Conservation (phyloP, 2,113 vertebrate genomes). For the Neotoma lepida region DNA sequence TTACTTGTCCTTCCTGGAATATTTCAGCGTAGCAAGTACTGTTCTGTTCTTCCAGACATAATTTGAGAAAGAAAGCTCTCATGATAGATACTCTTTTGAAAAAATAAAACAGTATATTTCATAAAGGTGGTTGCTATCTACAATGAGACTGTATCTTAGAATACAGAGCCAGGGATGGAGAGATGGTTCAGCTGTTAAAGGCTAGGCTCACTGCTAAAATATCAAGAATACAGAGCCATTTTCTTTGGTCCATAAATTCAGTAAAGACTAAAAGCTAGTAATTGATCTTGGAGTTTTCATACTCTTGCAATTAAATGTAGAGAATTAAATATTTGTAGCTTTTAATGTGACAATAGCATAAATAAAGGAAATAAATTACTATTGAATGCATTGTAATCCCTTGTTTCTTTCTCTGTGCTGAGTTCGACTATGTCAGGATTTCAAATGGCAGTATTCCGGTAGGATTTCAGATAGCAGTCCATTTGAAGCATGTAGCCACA, state of each 20-base stretch:
- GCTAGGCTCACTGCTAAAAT: not conserved
- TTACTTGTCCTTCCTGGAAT: slow-evolving; percentile 56
- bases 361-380: not conserved
- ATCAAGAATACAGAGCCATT: not conserved
- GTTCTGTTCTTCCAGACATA: slow-evolving; percentile 41
- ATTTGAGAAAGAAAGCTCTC: slow-evolving; percentile 63
- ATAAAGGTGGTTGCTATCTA: not conserved
- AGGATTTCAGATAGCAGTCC: not conserved
- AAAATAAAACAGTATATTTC: not conserved
- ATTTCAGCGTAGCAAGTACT: slow-evolving; percentile 40
- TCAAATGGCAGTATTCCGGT: not conserved
- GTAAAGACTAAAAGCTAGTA: not conserved
- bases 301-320: not conserved
- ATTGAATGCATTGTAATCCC: not conserved
- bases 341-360: not conserved
- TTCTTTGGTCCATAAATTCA: not conserved
- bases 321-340: not conserved
- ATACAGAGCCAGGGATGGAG: not conserved
- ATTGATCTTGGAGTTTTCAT: not conserved
- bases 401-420: not conserved
- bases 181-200: not conserved
- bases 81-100: not conserved
- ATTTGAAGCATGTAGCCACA: not conserved
- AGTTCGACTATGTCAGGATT: not conserved
- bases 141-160: not conserved